Conservation (phyloP, 2,797 vertebrate species). For the Lithobates pipiens region DNA sequence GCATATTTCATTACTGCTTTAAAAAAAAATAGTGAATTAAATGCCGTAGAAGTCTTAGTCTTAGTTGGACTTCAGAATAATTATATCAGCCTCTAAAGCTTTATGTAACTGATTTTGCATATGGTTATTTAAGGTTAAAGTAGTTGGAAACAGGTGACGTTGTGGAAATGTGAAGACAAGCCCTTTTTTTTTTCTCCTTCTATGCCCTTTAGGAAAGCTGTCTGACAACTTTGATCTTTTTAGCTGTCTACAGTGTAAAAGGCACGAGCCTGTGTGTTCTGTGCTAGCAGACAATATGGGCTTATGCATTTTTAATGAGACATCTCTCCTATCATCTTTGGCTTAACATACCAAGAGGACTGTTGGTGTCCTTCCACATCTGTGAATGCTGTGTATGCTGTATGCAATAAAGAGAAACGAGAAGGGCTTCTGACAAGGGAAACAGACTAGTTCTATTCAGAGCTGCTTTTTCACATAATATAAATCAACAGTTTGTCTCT, state of each 20-base stretch:
- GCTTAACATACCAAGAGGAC: slow-evolving; percentile 28
- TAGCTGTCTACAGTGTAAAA: slow-evolving; percentile 43
- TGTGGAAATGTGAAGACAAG: slow-evolving; percentile 10
- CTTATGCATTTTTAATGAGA: slow-evolving; percentile 43
- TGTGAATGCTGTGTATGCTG: neutral
- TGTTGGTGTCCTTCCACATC: slow-evolving; percentile 4
- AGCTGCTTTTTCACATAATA: neutral
- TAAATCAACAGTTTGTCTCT: neutral
- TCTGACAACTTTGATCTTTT: slow-evolving; percentile 48
- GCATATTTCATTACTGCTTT: neutral
- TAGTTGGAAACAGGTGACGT: neutral
- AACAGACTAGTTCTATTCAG: neutral
- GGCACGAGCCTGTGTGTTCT: slow-evolving; percentile 38
- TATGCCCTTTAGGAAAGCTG: slow-evolving; percentile 43
- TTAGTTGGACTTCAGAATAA: neutral
- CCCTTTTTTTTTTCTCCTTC: slow-evolving; percentile 23
- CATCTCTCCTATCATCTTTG: slow-evolving; percentile 35
- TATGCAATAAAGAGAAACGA: neutral
- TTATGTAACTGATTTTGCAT: slow-evolving; percentile 7
- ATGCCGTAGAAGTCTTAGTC: neutral
- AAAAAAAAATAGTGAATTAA: neutral
- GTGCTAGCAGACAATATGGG: slow-evolving; percentile 30
- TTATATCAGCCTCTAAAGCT: neutral
- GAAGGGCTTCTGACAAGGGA: neutral
- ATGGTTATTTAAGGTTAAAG: slow-evolving; percentile 33